Evolutionary conservation across 1,140 invertebrate genomes (phyloP), one percentile per base, ranked within the genome.

Genomic region (Trichomalopsis sarcophagae): DNA sequence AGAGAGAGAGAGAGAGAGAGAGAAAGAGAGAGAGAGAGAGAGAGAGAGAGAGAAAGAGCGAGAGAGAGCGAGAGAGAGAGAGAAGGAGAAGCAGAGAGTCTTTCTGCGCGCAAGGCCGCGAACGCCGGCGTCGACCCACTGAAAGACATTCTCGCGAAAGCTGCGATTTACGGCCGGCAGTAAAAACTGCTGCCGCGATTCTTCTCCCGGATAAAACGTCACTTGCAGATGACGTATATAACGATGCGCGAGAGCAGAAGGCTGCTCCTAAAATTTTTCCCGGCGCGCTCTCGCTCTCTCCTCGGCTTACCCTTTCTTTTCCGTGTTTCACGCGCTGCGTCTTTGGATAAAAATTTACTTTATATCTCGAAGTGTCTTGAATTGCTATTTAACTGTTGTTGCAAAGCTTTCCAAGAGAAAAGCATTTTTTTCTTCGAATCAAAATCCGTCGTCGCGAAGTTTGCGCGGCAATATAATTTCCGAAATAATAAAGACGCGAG

Each of bases 101-200:
- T 62, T n/a, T 21, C 75, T 4, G 55, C 4, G 5, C 36, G 74
- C 17, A 17, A 27, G 27, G 68, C 68, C 7, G 68, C 68, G 23
- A 30, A 11, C 2, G 74, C 55, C n/a, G 66, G 33, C 23, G 55
- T 62, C 30, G 66, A 66, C 69, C 69, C 69, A 55, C 77, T 47
- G 84, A 84, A 75, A 80, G 77, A 81, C 47, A 81, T 75, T 81
- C 50, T 79, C 84, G 17, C 84, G 75, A 30, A 75, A 75, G 68
- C 83, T 84, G 76, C 84, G 77, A 84, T 84, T 84, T 84, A 84
- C 82, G 82, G 76, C 40, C 76, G 82, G 66, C 14, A 80, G 69
- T 84, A 84, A 84, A 84, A 84, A 84, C 77, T 84, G 83, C 76
- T 74, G 77, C 76, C 62, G 77, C 83, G 76, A 84, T 84, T 84